Evolutionary conservation across 2,113 vertebrate species (phyloP), one percentile per base, ranked within the genome.

Genomic region (Paramormyrops kingsleyae): DNA sequence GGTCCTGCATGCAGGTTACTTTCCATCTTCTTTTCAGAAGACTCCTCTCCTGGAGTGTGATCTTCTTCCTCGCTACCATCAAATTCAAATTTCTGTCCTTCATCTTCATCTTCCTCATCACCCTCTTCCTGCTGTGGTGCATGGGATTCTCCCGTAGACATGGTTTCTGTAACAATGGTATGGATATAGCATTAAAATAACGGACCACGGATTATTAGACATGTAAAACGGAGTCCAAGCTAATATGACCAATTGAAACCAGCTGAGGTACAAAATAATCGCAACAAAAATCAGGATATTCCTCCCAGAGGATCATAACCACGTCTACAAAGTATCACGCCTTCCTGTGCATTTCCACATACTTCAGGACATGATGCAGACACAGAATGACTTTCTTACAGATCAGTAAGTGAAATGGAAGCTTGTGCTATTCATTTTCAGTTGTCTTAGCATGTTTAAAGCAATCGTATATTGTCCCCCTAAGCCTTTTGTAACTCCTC

Each of bases 41-140:
- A 47, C 5, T 21, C 88, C 93, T 91, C 90, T 92, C 50, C 85
- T 62, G n/a, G 0, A 21, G n/a, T 24, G 47, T 42, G 31, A 31
- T 83, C 15, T 17, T 59, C 94, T 52, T 94, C 91, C 21, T 92
- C 91, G 0, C 92, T 94, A 39, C 93, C 93, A 42, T 94, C 93
- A 0, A 93, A 93, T 24, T 91, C 92, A 0, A 94, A 95, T 88
- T 90, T 92, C 89, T 93, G 92, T 0, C 94, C 94, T 0, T 89
- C 24, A 8, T 90, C 90, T 59, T 88, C 90, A 62, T 90, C 90
- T 8, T 90, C 90, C 24, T 88, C 90, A 0, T 93, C 93, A 0
- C 92, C 93, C 5, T 87, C 91, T 0, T 56, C 59, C 0, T 90
- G 91, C 8, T 89, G 21, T 7, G 74, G 39, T 27, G 80, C 19